Percentiles rank a stretch among this genome's conserved stretches.
Conservation (phyloP, 2,113 vertebrate species). For the Dipodomys spectabilis region DNA sequence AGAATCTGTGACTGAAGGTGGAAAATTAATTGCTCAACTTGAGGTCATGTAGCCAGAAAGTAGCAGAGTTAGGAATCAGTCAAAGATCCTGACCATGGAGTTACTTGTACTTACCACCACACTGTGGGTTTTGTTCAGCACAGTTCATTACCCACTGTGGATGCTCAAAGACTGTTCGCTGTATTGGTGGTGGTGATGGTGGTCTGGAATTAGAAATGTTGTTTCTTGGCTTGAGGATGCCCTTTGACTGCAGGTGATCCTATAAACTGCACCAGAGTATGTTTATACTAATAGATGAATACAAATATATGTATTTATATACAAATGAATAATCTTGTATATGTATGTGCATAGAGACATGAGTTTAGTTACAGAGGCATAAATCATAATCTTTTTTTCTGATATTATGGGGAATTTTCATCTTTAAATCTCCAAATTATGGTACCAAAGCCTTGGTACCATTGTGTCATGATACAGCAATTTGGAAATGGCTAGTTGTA, state of each 20-base stretch:
- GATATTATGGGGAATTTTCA: slow-evolving; percentile 66
- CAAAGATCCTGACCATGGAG: background rate
- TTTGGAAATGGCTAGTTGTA: slow-evolving; percentile 4
- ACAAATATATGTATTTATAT: background rate
- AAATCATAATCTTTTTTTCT: slow-evolving; percentile 66
- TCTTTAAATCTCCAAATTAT: slow-evolving; percentile 52
- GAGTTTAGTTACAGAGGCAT: background rate
- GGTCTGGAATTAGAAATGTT: background rate
- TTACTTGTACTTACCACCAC: fast-evolving
- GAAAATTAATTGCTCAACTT: background rate
- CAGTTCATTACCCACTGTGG: background rate
- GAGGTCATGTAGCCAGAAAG: background rate
- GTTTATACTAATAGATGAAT: background rate
- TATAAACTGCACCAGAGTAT: background rate
- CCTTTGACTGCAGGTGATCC: background rate
- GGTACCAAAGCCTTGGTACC: background rate
- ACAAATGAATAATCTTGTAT: background rate
- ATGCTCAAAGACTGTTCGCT: background rate
- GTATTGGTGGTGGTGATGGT: too few relatives aligned
- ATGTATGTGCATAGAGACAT: background rate
- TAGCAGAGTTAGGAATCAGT: background rate
- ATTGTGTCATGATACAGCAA: slow-evolving; percentile 45
- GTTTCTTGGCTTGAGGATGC: background rate
- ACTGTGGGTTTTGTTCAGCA: background rate
- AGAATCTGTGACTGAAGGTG: background rate